Evolutionary conservation across 2,888 invertebrate genomes (phyloP).

Genomic region (Aphelenchoides bicaudatus): DNA sequence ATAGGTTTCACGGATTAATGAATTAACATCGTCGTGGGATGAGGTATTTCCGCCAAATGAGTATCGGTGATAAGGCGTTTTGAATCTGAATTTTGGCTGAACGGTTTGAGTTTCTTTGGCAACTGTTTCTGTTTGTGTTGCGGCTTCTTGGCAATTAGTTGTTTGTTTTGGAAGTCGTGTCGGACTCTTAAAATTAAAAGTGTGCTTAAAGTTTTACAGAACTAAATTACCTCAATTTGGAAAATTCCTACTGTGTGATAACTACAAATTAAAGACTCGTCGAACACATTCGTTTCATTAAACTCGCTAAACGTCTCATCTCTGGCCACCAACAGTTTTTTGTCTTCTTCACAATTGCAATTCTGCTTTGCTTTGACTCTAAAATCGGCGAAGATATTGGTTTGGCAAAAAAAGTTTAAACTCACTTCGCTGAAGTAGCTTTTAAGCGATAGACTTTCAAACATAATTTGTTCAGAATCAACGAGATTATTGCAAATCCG

Average conservation of each 20-base stretch:
- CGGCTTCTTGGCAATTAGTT: neutral
- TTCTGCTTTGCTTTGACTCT: too few relatives aligned
- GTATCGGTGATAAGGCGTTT: too few relatives aligned
- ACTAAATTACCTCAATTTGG: constrained; percentile 13
- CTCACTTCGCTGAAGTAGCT: too few relatives aligned
- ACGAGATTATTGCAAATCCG: too few relatives aligned
- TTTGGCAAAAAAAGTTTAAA: too few relatives aligned
- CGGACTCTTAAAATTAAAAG: neutral
- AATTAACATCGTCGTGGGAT: constrained; percentile 18
- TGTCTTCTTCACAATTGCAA: too few relatives aligned
- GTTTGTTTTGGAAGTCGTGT: neutral
- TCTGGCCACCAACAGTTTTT: constrained; percentile 1
- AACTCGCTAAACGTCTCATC: neutral
- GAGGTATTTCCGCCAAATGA: neutral
- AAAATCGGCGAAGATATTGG: too few relatives aligned
- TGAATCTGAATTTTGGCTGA: neutral
- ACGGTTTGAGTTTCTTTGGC: neutral
- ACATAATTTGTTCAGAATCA: too few relatives aligned
- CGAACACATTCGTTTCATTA: neutral
- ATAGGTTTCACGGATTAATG: constrained; percentile 10
- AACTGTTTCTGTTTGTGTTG: neutral
- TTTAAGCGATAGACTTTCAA: too few relatives aligned
- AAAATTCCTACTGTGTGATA: constrained; percentile 22
- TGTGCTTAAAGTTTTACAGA: neutral
- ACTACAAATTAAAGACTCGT: constrained; percentile 1